Evolutionary conservation across 2,797 vertebrate genomes (phyloP).

Genomic region (Podargus strigoides): DNA sequence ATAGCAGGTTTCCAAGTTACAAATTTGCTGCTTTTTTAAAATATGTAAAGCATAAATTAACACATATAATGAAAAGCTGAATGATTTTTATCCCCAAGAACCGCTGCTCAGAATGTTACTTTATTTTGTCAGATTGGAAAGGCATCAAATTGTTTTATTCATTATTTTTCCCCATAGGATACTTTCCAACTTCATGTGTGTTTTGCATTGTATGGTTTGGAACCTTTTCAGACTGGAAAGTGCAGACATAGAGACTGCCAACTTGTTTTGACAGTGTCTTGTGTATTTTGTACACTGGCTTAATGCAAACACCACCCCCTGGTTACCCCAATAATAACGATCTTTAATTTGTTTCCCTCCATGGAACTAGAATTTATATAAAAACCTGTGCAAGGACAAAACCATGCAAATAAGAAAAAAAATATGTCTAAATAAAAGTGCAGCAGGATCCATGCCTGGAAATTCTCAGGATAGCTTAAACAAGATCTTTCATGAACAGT

Average conservation of each 20-base stretch:
- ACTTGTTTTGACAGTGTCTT: neutral
- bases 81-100: constrained; percentile 1
- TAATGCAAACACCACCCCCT: neutral
- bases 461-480: neutral
- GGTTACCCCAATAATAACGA: neutral
- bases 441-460: neutral
- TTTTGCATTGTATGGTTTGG: neutral
- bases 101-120: neutral
- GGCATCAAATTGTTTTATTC: constrained; percentile 41
- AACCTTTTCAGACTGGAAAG: constrained; percentile 8
- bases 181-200: neutral
- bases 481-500: neutral
- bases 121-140: constrained; percentile 48
- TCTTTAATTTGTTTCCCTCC: neutral
- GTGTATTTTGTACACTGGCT: neutral
- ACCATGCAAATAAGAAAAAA: neutral
- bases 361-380: neutral
- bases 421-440: neutral
- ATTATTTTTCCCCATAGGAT: constrained; percentile 22
- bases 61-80: neutral
- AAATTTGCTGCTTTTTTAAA: neutral
- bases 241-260: neutral
- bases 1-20: neutral
- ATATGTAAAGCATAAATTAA: constrained; percentile 34
- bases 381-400: neutral